Percentiles rank a stretch among this genome's conserved stretches.
Conservation (phyloP, 2,113 vertebrate species). For the Lamprotornis superbus region DNA sequence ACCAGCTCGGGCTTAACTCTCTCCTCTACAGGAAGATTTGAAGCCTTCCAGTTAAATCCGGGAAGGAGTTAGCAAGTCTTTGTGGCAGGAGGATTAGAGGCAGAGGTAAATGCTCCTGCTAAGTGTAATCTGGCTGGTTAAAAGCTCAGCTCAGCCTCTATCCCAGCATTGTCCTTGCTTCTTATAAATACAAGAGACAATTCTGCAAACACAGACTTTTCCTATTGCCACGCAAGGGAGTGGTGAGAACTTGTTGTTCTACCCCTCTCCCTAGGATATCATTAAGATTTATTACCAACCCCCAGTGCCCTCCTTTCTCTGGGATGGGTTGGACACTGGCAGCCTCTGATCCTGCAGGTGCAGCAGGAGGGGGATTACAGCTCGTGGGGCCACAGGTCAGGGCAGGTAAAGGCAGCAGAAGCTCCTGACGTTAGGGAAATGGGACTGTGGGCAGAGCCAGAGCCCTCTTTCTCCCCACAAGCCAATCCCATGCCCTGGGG, state of each 20-base stretch:
- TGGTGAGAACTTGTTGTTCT: not conserved
- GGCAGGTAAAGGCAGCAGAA: conserved; percentile 23
- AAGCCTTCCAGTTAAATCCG: conserved; percentile 34
- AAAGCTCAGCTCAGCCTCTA: conserved; percentile 56
- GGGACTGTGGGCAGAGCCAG: not conserved
- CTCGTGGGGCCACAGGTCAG: not conserved
- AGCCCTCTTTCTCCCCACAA: not conserved
- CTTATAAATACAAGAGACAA: conserved; percentile 13
- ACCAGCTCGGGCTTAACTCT: not conserved
- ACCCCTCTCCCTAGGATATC: not conserved
- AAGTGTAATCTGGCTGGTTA: conserved; percentile 54
- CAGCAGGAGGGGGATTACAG: conserved; percentile 51
- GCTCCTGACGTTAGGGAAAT: not conserved
- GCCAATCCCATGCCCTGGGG: not conserved
- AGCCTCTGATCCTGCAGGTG: conserved; percentile 14
- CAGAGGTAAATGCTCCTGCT: conserved; percentile 58
- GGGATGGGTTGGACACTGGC: not conserved
- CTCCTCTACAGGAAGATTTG: conserved; percentile 25
- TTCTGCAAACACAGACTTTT: not conserved
- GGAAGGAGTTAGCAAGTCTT: conserved; percentile 60
- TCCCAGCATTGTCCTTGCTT: conserved; percentile 48
- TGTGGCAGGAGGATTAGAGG: conserved; percentile 54
- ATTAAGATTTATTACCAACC: not conserved
- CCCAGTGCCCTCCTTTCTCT: not conserved
- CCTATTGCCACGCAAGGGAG: not conserved